A percentile compares a stretch with the other conserved stretches of the same genome.
Evolutionary conservation across 2,113 vertebrate species (phyloP).

Genomic region (Pedionomus torquatus): DNA sequence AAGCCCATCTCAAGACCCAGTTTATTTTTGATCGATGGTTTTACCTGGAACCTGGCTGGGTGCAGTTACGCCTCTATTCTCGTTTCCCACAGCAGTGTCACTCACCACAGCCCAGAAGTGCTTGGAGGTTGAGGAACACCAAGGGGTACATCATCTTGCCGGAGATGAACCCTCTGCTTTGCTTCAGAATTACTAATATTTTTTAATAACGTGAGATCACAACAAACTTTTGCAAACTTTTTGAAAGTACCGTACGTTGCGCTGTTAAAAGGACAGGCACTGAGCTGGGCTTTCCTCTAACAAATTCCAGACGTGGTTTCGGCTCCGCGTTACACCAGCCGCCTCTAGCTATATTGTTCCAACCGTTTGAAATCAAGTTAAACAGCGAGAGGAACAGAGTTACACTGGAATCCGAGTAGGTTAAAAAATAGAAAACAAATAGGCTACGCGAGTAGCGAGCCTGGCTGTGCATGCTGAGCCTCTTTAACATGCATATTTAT

Average conservation of each 20-base stretch:
- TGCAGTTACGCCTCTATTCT: neutral
- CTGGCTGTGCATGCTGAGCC: neutral
- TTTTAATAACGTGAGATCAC: neutral
- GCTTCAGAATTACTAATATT: neutral
- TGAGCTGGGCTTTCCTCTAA: neutral
- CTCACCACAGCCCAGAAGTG: neutral
- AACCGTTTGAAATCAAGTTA: constrained; percentile 25
- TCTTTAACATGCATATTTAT: neutral
- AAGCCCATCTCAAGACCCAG: neutral
- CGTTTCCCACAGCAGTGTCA: neutral
- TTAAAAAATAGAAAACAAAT: neutral
- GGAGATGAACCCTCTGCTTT: neutral
- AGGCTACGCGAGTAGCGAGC: neutral
- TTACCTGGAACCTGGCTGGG: neutral
- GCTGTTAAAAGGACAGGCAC: neutral
- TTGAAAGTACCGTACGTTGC: neutral
- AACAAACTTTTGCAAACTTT: neutral
- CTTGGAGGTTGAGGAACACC: neutral
- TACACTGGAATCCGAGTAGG: neutral
- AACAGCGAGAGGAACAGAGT: neutral
- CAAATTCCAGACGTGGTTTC: neutral
- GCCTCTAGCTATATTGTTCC: neutral
- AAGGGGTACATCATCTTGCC: too few relatives aligned
- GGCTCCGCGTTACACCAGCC: neutral
- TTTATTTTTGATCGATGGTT: neutral